These are phyloP conservation scores for Drosophila limbata DNA, from an alignment of 2,888 invertebrate genomes.

Conservation along the genomic window DNA sequence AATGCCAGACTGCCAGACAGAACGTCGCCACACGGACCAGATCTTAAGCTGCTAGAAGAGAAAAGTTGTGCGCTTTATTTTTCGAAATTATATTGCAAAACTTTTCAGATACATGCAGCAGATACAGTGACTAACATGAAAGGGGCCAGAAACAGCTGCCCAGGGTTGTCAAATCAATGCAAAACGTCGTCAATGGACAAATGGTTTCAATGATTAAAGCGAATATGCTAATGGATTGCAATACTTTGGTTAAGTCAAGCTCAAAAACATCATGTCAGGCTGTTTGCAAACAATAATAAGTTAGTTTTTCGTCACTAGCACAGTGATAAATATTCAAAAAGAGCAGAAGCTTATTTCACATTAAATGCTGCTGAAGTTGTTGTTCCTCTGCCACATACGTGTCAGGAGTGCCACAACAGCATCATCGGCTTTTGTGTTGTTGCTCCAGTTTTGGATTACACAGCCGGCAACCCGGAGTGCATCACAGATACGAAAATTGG, in stretches of 20 bases:
- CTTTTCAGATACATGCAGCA: constrained; percentile 71
- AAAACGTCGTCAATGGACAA: constrained; percentile 36
- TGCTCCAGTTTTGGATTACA: constrained; percentile 48
- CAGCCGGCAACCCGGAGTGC: constrained; percentile 23
- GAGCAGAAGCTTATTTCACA: background rate
- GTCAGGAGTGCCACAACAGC: constrained; percentile 27
- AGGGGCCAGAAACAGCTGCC: constrained; percentile 40
- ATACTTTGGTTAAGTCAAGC: background rate
- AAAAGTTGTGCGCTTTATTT: constrained; percentile 64
- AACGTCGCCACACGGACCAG: constrained; percentile 24
- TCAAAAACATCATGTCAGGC: background rate
- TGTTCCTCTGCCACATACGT: background rate
- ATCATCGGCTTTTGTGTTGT: constrained; percentile 36
- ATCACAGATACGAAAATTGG: background rate
- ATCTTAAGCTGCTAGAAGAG: constrained; percentile 65
- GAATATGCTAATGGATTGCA: constrained; percentile 10
- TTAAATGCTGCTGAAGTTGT: background rate
- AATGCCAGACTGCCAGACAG: constrained; percentile 44
- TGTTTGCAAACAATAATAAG: constrained; percentile 4
- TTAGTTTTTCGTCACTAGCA: no score
- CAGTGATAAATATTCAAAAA: background rate
- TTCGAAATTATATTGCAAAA: constrained; percentile 70
- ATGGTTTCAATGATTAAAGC: constrained; percentile 30
- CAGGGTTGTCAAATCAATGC: constrained; percentile 59
- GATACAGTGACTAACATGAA: constrained; percentile 60